phyloP scores from a whole-genome alignment of 2,888 invertebrate species.

The Dasypogon diadema region DNA sequence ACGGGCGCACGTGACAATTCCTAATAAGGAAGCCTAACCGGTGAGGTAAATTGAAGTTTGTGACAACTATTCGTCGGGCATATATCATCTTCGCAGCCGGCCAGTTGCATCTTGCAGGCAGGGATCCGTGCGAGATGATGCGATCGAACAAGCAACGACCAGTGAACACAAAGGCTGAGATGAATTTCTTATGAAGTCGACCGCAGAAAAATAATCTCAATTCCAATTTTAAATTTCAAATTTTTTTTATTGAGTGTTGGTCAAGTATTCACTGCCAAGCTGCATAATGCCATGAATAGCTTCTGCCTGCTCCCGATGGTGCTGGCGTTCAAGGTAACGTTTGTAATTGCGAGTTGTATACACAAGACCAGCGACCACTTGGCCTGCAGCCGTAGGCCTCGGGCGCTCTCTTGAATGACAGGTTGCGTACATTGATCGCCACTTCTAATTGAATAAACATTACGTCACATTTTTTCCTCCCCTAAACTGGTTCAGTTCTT shows the following conservation, averaged over 20 bases:
- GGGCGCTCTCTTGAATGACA: constrained; percentile 41
- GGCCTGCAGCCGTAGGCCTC: constrained; percentile 1
- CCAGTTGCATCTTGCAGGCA: constrained; percentile 1
- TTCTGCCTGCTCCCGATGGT: background rate
- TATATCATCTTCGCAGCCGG: constrained; percentile 46
- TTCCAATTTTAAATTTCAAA: constrained; percentile 45
- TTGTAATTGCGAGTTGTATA: constrained; percentile 48
- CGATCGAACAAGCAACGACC: constrained; percentile 10
- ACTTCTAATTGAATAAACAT: constrained; percentile 51
- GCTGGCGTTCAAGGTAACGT: constrained; percentile 40
- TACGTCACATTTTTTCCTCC: constrained; percentile 46
- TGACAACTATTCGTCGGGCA: constrained; percentile 50
- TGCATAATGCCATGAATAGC: background rate
- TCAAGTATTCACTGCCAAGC: constrained; percentile 32
- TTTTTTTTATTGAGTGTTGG: constrained; percentile 50
- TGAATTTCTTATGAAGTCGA: constrained; percentile 48
- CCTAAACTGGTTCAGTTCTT: constrained; percentile 44
- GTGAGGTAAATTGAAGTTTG: constrained; percentile 34
- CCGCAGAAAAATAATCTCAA: constrained; percentile 46
- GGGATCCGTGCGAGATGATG: constrained; percentile 38
- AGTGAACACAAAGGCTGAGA: constrained; percentile 18
- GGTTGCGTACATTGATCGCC: constrained; percentile 47
- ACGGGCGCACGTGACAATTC: constrained; percentile 45
- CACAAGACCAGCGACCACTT: constrained; percentile 19
- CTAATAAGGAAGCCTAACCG: constrained; percentile 36